These are phyloP conservation scores for Campopleginae sp. DNA, from an alignment of 2,888 invertebrate genomes.

Conservation along the genomic window DNA sequence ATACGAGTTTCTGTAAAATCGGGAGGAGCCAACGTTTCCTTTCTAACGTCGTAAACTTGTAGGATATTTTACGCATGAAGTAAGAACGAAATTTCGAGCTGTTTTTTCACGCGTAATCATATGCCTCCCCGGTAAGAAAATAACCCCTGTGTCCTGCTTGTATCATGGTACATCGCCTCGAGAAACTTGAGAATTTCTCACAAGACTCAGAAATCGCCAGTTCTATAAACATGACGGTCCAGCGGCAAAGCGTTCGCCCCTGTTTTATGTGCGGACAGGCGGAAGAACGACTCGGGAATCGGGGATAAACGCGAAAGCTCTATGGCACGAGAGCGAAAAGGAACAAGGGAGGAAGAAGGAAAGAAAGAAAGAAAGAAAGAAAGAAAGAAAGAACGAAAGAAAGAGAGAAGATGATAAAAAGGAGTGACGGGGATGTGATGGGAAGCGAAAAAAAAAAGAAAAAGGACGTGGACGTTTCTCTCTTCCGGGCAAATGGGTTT, in stretches of 20 bases:
- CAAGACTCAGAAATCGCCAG: conserved; percentile 25
- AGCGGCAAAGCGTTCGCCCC: conserved; percentile 45
- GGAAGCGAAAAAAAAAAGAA: conserved; percentile 13
- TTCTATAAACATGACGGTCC: conserved; percentile 51
- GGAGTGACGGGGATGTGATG: conserved; percentile 9
- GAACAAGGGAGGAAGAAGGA: conserved; percentile 11
- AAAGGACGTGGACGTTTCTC: conserved; percentile 41
- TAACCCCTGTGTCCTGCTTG: not conserved
- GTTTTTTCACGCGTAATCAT: not conserved
- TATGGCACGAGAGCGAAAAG: not conserved
- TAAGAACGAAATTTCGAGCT: not conserved
- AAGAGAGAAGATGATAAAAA: conserved; percentile 7
- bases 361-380: not conserved
- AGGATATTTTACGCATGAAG: conserved; percentile 20
- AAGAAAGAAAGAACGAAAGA: conserved; percentile 3
- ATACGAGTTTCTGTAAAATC: not conserved
- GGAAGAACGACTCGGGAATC: conserved; percentile 61
- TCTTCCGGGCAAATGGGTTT: conserved; percentile 51
- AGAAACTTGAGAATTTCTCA: conserved; percentile 51
- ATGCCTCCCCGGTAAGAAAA: conserved; percentile 11
- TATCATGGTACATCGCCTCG: conserved; percentile 18
- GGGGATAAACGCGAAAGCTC: conserved; percentile 32
- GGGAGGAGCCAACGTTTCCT: not conserved
- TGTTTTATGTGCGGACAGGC: conserved; percentile 57
- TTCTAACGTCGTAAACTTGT: conserved; percentile 9